These are phyloP conservation scores for Stomatorhinus ivindoensis DNA, from an alignment of 2,113 vertebrate species.

Conservation along the genomic window DNA sequence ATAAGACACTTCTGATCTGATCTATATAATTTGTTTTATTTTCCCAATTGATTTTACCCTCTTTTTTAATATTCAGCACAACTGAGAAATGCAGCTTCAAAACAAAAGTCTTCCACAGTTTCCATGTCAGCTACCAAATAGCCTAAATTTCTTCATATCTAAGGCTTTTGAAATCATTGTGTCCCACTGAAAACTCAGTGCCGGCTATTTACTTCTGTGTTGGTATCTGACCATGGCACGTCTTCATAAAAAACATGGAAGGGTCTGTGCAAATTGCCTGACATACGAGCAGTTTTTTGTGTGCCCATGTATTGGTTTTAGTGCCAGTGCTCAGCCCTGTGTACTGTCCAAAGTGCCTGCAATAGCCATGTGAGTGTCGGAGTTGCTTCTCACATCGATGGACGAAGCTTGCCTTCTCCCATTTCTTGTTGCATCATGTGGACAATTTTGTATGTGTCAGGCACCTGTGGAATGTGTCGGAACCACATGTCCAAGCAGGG, in stretches of 20 bases:
- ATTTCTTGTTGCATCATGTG: too few relatives aligned
- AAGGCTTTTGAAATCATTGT: neutral
- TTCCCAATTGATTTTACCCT: neutral
- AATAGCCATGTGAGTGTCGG: too few relatives aligned
- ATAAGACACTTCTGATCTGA: neutral
- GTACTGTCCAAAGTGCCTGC: too few relatives aligned
- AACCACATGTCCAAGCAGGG: neutral
- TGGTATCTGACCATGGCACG: too few relatives aligned
- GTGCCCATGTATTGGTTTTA: too few relatives aligned
- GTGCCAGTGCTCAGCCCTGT: too few relatives aligned
- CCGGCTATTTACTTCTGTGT: too few relatives aligned
- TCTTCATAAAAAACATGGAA: too few relatives aligned
- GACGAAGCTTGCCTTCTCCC: too few relatives aligned
- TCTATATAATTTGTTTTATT: neutral
- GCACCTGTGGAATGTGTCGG: neutral
- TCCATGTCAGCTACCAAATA: neutral
- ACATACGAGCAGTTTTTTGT: too few relatives aligned
- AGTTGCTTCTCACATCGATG: too few relatives aligned
- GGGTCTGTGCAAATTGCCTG: too few relatives aligned
- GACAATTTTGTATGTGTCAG: neutral
- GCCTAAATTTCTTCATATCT: neutral
- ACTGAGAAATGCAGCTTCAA: neutral
- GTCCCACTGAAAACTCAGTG: neutral
- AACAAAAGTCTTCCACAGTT: neutral
- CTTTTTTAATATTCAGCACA: neutral